Conservation (phyloP, 2,797 vertebrate genomes). For the Lepus oiostolus region DNA sequence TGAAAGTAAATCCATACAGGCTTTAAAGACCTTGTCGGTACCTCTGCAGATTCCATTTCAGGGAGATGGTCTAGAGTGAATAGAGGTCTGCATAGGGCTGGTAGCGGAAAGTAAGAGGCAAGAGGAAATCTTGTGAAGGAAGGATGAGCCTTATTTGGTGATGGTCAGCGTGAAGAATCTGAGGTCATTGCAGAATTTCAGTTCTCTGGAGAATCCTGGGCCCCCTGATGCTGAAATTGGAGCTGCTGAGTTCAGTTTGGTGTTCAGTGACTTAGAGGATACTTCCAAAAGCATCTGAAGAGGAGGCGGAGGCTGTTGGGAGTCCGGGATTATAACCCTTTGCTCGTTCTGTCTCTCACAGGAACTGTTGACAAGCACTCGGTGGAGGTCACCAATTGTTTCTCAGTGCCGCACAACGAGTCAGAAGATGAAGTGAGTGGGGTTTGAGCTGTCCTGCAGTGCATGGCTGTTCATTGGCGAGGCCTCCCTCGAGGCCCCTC, state of each 20-base stretch:
- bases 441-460: background rate
- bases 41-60: background rate
- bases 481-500: background rate
- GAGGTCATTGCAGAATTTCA: background rate
- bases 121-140: background rate
- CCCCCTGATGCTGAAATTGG: background rate
- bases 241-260: background rate
- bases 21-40: too few species aligned
- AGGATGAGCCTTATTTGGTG: background rate
- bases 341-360: constrained; percentile 78
- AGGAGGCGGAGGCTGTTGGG: background rate
- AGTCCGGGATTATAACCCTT: background rate
- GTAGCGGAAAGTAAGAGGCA: background rate
- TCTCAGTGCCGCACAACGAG: constrained; percentile 99
- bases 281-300: background rate
- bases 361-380: constrained; percentile 97
- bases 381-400: constrained; percentile 98
- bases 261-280: constrained; percentile 1
- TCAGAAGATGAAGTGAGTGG: constrained; percentile 97
- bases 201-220: constrained; percentile 15
- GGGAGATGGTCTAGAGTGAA: background rate
- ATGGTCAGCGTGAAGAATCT: background rate
- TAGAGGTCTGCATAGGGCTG: background rate
- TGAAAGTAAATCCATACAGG: too few species aligned
- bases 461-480: accelerated